Percentiles rank a stretch among this genome's conserved stretches.
These are phyloP conservation scores for Pollicipes pollicipes DNA, from an alignment of 1,140 invertebrate species.

Conservation along the genomic window DNA sequence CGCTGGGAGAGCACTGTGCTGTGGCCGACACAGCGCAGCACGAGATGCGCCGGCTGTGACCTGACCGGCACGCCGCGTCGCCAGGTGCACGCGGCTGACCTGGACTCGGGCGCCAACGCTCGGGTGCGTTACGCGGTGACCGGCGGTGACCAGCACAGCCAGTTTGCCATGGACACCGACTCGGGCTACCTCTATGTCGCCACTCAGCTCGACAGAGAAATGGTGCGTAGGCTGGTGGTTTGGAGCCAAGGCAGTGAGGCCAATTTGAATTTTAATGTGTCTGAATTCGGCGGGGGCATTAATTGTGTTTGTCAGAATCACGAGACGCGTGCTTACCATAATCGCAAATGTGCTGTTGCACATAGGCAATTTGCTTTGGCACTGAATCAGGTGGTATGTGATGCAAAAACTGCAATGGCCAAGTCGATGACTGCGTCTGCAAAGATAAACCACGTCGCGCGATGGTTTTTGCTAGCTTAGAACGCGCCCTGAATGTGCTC, in stretches of 20 bases:
- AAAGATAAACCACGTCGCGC: no score
- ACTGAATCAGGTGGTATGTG: neutral
- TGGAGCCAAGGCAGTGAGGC: no score
- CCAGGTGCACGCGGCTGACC: slow-evolving; percentile 30
- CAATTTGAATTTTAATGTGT: neutral
- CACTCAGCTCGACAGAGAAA: slow-evolving; percentile 58
- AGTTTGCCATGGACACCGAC: slow-evolving; percentile 57
- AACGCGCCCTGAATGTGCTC: no score
- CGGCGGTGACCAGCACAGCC: slow-evolving; percentile 52
- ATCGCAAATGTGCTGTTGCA: neutral
- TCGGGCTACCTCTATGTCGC: slow-evolving; percentile 61
- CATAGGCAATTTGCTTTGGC: neutral
- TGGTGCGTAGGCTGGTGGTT: slow-evolving; percentile 6
- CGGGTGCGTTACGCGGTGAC: slow-evolving; percentile 57
- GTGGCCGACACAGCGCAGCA: no score
- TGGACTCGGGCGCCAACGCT: slow-evolving; percentile 61
- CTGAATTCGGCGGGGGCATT: neutral
- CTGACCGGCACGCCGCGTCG: no score
- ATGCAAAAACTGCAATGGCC: neutral
- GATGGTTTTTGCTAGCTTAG: no score
- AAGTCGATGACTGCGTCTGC: no score
- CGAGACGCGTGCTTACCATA: no score
- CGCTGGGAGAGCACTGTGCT: no score
- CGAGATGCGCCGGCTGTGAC: no score
- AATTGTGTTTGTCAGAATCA: neutral